Base-by-base conservation (phyloP, 1,140 invertebrate genomes). In the Bathynomus jamesi region DNA sequence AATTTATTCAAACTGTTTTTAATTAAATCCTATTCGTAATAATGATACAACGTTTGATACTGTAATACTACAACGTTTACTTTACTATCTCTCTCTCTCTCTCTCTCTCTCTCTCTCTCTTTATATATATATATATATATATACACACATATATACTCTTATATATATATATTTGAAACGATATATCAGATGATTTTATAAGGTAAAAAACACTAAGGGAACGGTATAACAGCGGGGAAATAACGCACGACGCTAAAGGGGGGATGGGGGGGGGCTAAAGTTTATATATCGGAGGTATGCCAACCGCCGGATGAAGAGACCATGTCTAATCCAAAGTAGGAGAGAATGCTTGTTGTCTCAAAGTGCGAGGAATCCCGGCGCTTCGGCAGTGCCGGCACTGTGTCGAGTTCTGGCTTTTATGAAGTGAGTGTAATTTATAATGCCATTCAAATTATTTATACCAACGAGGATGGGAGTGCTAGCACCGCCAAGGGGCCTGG, bases 351-450 rank as follows among this genome's bases (percentile, higher is more conserved):
- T 17, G 40, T 21, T 53, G 11, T 53, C 40, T 53, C 40, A 17
- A 53, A 53, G 21, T 53, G 40, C 40, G 40, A 53, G n/a, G n/a
- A 53, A 53, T 53, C 40, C 40, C 40, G 40, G 21, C 40, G 40
- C 40, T 17, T 17, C 11, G 40, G 11, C 13, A 53, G n/a, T n/a
- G n/a, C n/a, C n/a, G n/a, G n/a, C n/a, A n/a, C n/a, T n/a, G n/a
- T n/a, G 40, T 53, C 40, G 40, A 53, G 11, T 53, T 53, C 11
- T 53, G 40, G 11, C 40, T 53, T 53, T 53, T 53, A 53, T 69
- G 72, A 73, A 66, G 72, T 69, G 72, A 40, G 28, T 61, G 66
- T 69, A 73, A 73, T 65, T 73, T 73, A 73, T 73, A 69, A 73
- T 73, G 67, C 72, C 40, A 73, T 73, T 73, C 65, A 67, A 69